A percentile compares a stretch with the other conserved stretches of the same genome.
Conservation (phyloP, 2,113 vertebrate genomes). For the Choloepus hoffmanni region DNA sequence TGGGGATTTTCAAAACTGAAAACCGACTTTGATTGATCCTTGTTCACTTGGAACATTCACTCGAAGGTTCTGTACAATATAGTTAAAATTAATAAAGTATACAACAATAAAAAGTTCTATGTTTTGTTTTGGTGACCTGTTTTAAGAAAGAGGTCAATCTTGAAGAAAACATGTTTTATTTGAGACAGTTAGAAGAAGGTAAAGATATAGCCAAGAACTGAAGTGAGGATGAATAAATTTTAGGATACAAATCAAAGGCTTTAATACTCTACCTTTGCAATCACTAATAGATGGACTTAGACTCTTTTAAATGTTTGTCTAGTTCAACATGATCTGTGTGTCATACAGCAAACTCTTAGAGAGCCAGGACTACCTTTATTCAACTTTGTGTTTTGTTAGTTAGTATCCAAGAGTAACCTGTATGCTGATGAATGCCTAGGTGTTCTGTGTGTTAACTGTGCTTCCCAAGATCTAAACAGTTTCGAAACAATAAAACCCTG, state of each 20-base stretch:
- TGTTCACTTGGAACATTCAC: not conserved
- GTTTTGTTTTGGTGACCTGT: not conserved
- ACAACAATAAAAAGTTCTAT: not conserved
- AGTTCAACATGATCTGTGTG: accelerated
- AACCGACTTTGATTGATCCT: not conserved
- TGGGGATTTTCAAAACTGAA: not conserved
- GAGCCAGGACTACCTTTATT: accelerated
- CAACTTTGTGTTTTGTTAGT: not conserved
- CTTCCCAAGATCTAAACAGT: not conserved
- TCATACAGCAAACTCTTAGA: not conserved
- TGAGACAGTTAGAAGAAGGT: not conserved
- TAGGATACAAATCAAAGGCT: not conserved
- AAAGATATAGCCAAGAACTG: accelerated
- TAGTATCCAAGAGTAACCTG: not conserved
- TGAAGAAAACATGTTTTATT: not conserved
- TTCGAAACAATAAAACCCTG: not conserved
- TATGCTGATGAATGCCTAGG: not conserved
- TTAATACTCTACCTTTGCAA: not conserved
- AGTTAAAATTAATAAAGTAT: not conserved
- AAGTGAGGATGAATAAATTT: not conserved
- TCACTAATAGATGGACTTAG: not conserved
- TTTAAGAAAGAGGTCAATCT: not conserved
- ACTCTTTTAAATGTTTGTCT: not conserved
- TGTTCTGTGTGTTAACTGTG: not conserved
- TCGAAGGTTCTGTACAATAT: not conserved